phyloP scores from a whole-genome alignment of 2,888 invertebrate species.

The Coenonympha arcania region DNA sequence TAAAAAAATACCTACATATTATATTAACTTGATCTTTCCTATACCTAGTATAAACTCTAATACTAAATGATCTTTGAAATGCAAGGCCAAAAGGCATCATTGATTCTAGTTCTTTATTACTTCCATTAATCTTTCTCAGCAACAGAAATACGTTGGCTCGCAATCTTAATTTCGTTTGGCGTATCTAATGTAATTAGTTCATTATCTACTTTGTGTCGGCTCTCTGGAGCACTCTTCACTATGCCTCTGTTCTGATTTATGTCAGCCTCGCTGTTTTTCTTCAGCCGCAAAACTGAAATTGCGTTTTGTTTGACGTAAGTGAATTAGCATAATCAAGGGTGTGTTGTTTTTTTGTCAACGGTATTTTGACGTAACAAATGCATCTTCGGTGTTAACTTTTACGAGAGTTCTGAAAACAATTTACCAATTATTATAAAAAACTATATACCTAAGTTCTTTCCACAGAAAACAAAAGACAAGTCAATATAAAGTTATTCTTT shows the following conservation, averaged over 20 bases:
- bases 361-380: not conserved
- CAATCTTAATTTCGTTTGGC: constrained; percentile 48
- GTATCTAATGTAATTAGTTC: constrained; percentile 69
- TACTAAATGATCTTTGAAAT: too few relatives aligned
- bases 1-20: too few relatives aligned
- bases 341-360: too few relatives aligned
- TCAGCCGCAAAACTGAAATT: constrained; percentile 22
- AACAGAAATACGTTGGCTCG: constrained; percentile 19
- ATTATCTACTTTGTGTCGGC: constrained; percentile 53
- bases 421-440: too few relatives aligned
- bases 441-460: too few relatives aligned
- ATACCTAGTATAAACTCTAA: too few relatives aligned
- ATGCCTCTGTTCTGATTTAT: constrained; percentile 60
- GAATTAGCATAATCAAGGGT: constrained; percentile 15
- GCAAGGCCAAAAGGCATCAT: too few relatives aligned
- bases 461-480: too few relatives aligned
- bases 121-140: not conserved
- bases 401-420: too few relatives aligned
- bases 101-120: not conserved
- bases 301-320: constrained; percentile 25
- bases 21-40: too few relatives aligned
- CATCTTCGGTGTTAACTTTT: too few relatives aligned
- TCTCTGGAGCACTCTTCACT: constrained; percentile 46
- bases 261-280: constrained; percentile 50
- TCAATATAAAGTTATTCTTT: too few relatives aligned